Evolutionary conservation across 2,888 invertebrate species (phyloP).

Genomic region (Girardia tigrina): DNA sequence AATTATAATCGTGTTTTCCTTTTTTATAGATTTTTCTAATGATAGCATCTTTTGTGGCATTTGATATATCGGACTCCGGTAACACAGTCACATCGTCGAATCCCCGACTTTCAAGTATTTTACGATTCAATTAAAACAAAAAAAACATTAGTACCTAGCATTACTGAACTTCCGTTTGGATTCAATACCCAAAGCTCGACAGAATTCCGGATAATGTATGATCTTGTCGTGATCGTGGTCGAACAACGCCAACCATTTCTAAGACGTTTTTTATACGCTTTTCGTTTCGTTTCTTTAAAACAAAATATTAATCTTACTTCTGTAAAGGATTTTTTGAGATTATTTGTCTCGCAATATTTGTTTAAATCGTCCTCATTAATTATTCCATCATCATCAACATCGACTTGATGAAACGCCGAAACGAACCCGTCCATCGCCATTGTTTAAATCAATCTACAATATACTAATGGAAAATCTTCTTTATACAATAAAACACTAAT

Average conservation of each 20-base stretch:
- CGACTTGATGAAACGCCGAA: constrained; percentile 27
- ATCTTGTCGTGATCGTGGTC: constrained; percentile 7
- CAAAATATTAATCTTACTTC: neutral
- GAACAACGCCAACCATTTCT: neutral
- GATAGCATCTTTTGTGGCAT: constrained; percentile 1
- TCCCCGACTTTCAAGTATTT: neutral
- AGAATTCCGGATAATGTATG: neutral
- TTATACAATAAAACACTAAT: neutral
- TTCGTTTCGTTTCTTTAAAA: no score
- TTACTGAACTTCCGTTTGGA: neutral
- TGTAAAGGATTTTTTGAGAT: neutral
- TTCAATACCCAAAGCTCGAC: neutral
- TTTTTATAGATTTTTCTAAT: constrained; percentile 7
- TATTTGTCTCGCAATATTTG: constrained; percentile 13
- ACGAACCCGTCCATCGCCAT: constrained; percentile 24
- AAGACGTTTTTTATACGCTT: neutral
- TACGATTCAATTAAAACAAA: neutral
- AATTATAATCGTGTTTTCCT: neutral
- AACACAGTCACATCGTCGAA: neutral
- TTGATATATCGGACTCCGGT: neutral
- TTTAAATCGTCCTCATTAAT: constrained; percentile 29
- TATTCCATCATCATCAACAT: constrained; percentile 28
- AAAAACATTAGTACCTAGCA: neutral
- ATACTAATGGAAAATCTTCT: neutral
- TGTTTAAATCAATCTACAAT: neutral